Evolutionary conservation across 2,888 invertebrate genomes (phyloP).

Genomic region (Lasius fuliginosus): DNA sequence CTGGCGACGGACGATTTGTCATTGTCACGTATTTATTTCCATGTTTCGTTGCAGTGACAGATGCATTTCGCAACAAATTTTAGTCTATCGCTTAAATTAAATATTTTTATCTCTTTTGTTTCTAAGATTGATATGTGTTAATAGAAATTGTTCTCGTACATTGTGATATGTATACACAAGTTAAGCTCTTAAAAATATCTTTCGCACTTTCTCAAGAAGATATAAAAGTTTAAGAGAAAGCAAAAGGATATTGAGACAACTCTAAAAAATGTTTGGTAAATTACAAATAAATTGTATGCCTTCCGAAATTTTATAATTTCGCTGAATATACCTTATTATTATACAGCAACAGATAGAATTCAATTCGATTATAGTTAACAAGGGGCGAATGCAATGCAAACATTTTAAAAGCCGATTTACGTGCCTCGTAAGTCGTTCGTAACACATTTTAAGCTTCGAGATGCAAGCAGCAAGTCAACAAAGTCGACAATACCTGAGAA

Average conservation of each 20-base stretch:
- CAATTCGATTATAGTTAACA: slow-evolving; percentile 24
- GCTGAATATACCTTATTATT: neutral
- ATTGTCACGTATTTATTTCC: slow-evolving; percentile 55
- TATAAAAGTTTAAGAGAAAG: neutral
- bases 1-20: slow-evolving; percentile 63
- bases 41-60: slow-evolving; percentile 27
- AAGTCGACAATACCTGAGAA: neutral
- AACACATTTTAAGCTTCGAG: slow-evolving; percentile 43
- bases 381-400: slow-evolving; percentile 43
- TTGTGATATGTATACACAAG: neutral
- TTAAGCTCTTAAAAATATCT: neutral
- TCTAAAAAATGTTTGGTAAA: neutral
- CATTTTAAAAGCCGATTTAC: slow-evolving; percentile 39
- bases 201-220: slow-evolving; percentile 13
- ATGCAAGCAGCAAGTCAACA: neutral
- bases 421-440: slow-evolving; percentile 31
- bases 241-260: neutral
- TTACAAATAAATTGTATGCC: neutral
- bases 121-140: neutral
- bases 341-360: neutral
- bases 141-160: neutral
- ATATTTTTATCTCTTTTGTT: slow-evolving; percentile 20
- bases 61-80: slow-evolving; percentile 40
- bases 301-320: slow-evolving; percentile 1
- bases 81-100: slow-evolving; percentile 19